Base-by-base conservation (phyloP, 2,113 vertebrate genomes). In the Scomber scombrus region DNA sequence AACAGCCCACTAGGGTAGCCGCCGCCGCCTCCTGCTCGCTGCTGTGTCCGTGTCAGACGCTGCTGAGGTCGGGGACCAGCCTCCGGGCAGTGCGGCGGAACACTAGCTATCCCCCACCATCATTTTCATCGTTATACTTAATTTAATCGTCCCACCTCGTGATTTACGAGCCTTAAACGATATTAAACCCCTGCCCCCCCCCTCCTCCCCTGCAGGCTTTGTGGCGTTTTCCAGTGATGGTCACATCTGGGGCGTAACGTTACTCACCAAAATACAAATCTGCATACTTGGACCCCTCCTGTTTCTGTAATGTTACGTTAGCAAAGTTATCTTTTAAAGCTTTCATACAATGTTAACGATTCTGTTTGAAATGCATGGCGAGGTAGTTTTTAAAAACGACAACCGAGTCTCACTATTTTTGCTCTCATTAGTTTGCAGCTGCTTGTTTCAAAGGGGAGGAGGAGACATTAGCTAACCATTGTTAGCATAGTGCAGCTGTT, bases 201-300 rank as follows among this genome's bases (percentile, higher is more conserved):
- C 31, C 31, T n/a, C n/a, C 4, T 40, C 34, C 7, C 34, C 34
- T 11, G 1, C 0, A 15, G 2, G 19, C 29, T 67, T 26, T 23
- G 15, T 23, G 31, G 21, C 13, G 31, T 23, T 29, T 54, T 3
- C 1, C 8, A 46, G 26, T 19, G 45, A 21, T 13, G 5, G 9
- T 61, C 58, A 81, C 80, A 84, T 82, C 75, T 85, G 85, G 78
- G 31, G 67, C 60, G 57, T 34, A 26, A 26, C 23, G 23, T 26
- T 26, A 11, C 58, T 14, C 62, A 21, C 23, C 40, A 34, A 55
- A 73, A 76, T 49, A 52, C 21, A 15, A 18, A 71, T 56, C 18
- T 26, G 50, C 40, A 58, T 19, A 11, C 31, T 47, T 47, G 40
- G 8, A 3, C 78, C 60, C 74, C 67, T 9, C 34, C 49, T 66